phyloP scores from a whole-genome alignment of 2,888 invertebrate species.

The Standfussiana lucernea region DNA sequence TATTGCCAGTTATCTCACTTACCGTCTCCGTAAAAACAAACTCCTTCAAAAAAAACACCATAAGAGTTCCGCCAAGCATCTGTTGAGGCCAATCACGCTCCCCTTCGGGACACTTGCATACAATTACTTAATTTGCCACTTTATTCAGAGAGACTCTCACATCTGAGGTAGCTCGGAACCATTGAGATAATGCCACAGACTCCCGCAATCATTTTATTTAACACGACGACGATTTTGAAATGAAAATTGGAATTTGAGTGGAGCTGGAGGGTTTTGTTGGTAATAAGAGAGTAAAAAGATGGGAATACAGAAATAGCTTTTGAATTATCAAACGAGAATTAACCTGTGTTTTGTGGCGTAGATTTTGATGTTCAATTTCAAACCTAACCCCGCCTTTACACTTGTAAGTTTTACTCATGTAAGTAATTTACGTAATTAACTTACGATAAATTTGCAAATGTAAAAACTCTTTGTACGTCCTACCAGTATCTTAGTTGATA shows the following conservation, averaged over 20 bases:
- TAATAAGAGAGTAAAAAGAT: conserved; percentile 33
- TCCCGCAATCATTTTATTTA: conserved; percentile 66
- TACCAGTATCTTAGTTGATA: not conserved
- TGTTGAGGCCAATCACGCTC: conserved; percentile 65
- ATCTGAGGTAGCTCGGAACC: conserved; percentile 61
- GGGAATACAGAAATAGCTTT: conserved; percentile 15
- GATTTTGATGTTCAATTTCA: too few species aligned
- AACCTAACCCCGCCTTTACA: too few species aligned
- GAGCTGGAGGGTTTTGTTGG: conserved; percentile 49
- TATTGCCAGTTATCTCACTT: conserved; percentile 7
- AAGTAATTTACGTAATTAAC: too few species aligned
- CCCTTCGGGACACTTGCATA: conserved; percentile 74
- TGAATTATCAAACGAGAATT: conserved; percentile 46
- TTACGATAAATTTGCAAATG: too few species aligned
- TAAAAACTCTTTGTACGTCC: too few species aligned
- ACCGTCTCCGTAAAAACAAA: conserved; percentile 21
- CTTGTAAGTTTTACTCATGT: too few species aligned
- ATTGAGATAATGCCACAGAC: conserved; percentile 64
- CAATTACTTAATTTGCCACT: conserved; percentile 79
- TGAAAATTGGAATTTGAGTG: conserved; percentile 62
- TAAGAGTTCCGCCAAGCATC: conserved; percentile 60
- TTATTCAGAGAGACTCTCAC: conserved; percentile 65
- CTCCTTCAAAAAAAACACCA: conserved; percentile 41
- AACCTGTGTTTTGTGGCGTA: conserved; percentile 38
- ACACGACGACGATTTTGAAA: conserved; percentile 61